Percentiles rank a stretch among this genome's conserved stretches.
Evolutionary conservation across 2,888 invertebrate species (phyloP).

Genomic region (Acanthopleura granulata): DNA sequence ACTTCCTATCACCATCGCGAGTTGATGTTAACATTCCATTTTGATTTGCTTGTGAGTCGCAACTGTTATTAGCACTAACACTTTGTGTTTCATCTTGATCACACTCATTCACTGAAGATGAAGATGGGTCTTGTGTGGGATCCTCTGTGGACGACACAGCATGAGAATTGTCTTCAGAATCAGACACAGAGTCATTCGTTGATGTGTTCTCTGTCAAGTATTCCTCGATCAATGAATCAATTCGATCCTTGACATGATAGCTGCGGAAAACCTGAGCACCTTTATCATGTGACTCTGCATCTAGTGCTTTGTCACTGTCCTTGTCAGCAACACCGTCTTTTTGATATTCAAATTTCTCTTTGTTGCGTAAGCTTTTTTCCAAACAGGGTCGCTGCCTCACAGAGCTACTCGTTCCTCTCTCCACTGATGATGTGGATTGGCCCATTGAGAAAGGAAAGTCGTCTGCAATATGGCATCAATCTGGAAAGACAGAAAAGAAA

Average conservation of each 20-base stretch:
- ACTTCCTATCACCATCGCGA: not conserved
- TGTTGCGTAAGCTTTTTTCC: not conserved
- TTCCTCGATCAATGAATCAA: slow-evolving; percentile 18
- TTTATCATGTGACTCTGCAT: not conserved
- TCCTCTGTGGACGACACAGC: slow-evolving; percentile 17
- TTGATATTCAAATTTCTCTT: not conserved
- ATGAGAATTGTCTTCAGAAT: slow-evolving; percentile 13
- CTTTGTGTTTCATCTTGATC: not conserved
- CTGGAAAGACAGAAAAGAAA: not conserved
- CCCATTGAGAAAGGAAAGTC: slow-evolving; percentile 12
- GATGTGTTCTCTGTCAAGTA: slow-evolving; percentile 15
- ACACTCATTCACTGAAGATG: slow-evolving; percentile 11
- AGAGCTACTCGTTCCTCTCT: slow-evolving; percentile 13
- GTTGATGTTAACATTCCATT: not conserved
- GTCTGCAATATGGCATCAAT: not conserved
- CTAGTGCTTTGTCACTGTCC: not conserved
- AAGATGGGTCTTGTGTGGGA: slow-evolving; percentile 15
- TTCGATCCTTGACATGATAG: slow-evolving; percentile 17
- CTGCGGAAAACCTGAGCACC: not conserved
- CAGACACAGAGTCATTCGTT: not conserved
- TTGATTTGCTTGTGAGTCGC: not conserved
- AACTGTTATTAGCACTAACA: not conserved
- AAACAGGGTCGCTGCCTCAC: slow-evolving; percentile 7
- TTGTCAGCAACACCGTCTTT: not conserved
- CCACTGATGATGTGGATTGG: slow-evolving; percentile 13